Evolutionary conservation across 2,113 vertebrate genomes (phyloP), one percentile per base, ranked within the genome.

Genomic region (Calidris pugnax): DNA sequence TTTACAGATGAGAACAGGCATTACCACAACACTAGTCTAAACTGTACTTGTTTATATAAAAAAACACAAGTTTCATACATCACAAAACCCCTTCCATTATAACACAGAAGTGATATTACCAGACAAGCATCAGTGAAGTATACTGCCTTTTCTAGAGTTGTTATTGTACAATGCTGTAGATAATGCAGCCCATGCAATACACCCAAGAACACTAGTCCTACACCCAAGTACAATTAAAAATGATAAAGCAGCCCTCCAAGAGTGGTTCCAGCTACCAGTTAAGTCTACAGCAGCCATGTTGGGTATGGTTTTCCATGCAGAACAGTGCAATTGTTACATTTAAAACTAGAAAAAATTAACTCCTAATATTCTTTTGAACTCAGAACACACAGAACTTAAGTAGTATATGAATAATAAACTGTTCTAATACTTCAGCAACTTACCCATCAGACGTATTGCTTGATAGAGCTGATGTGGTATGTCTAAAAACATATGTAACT

Each of bases 171-270:
- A 98, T 98, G 98, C 98, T 93, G 98, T 98, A 98, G 98, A 98
- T 98, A 98, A 98, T 96, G 98, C 98, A 98, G 98, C 98, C 99
- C 99, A 98, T 99, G 99, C 99, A 99, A 98, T 98, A 98, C 98
- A 99, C 98, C 98, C 98, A 98, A 98, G 98, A 99, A 98, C 98
- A 98, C 98, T 98, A 98, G 98, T 98, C 98, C 98, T 98, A 98
- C 84, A 98, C 95, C 97, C 98, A 98, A 97, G 67, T 98, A 98
- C 97, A 98, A 94, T 93, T 98, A 96, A 97, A 98, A 97, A 96
- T 94, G 79, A 96, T 95, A 97, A 91, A 98, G 97, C 98, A 98
- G 97, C 97, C 98, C 97, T 98, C 97, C 95, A 96, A 97, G 96
- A 96, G 96, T 98, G 97, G 97, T 98, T 98, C 97, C 98, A 98